Evolutionary conservation across 2,113 vertebrate species (phyloP).

Genomic region (Oryzias celebensis): DNA sequence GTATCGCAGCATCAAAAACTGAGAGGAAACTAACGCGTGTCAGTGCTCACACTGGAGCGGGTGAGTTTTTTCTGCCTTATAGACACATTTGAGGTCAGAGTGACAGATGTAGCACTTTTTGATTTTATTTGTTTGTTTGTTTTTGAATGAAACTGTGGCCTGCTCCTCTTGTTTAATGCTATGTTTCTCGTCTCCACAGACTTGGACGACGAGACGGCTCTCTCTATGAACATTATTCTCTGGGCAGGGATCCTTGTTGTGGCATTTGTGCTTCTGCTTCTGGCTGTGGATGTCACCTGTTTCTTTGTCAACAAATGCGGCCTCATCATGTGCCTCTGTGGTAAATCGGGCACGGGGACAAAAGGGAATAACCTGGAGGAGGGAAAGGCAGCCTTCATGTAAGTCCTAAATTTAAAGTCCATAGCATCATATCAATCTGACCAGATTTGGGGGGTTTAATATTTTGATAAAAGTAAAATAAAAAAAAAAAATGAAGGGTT

Average conservation of each 20-base stretch:
- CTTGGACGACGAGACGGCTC: slow-evolving; percentile 77
- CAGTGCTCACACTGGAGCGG: slow-evolving; percentile 29
- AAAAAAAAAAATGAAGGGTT: no score
- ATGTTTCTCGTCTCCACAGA: slow-evolving; percentile 53
- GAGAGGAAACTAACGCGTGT: slow-evolving; percentile 27
- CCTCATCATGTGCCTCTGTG: slow-evolving; percentile 96
- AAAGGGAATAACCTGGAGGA: slow-evolving; percentile 94
- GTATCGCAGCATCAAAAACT: slow-evolving; percentile 10
- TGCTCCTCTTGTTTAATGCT: slow-evolving; percentile 14
- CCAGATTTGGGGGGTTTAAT: no score
- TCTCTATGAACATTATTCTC: slow-evolving; percentile 87
- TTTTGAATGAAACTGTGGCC: slow-evolving; percentile 15
- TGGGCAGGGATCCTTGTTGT: slow-evolving; percentile 91
- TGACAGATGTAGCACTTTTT: slow-evolving; percentile 12
- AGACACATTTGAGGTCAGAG: slow-evolving; percentile 17
- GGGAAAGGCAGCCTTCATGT: slow-evolving; percentile 94
- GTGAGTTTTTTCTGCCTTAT: slow-evolving; percentile 61
- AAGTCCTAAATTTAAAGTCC: slow-evolving; percentile 67
- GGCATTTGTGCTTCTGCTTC: slow-evolving; percentile 88
- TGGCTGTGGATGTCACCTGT: slow-evolving; percentile 94
- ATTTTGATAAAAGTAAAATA: no score
- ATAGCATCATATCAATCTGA: background rate
- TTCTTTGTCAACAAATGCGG: slow-evolving; percentile 99
- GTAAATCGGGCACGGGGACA: slow-evolving; percentile 85
- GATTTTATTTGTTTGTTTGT: slow-evolving; percentile 1